Evolutionary conservation across 2,797 vertebrate genomes (phyloP).

Genomic region (Ceyx erithaca): DNA sequence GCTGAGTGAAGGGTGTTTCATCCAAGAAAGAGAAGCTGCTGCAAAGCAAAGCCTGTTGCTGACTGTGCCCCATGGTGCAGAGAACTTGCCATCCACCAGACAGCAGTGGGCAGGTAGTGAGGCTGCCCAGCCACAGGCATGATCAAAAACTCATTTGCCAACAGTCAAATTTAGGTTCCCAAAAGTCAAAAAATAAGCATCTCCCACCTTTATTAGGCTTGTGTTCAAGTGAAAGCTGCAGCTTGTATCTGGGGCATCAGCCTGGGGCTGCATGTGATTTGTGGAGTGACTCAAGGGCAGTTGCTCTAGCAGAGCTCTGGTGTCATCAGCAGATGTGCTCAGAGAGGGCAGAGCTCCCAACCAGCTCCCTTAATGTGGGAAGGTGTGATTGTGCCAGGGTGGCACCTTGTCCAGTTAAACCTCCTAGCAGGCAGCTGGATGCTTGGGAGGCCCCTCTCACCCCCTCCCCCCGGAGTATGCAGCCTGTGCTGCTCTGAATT

Average conservation of each 20-base stretch:
- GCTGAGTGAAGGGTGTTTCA: not conserved
- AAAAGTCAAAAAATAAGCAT: not conserved
- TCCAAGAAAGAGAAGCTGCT: not conserved
- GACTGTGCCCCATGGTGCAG: not conserved
- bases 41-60: not conserved
- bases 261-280: not conserved
- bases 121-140: not conserved
- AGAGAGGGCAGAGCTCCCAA: not conserved
- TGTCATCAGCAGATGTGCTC: not conserved
- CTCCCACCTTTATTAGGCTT: not conserved
- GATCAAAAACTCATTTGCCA: not conserved
- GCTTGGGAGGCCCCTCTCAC: not conserved
- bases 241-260: rapidly evolving
- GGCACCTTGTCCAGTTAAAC: rapidly evolving
- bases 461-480: rapidly evolving
- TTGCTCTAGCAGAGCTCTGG: not conserved
- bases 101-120: not conserved
- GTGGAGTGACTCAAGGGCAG: not conserved
- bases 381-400: rapidly evolving
- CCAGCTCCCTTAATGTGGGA: not conserved
- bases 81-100: not conserved
- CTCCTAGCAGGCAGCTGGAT: not conserved
- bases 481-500: not conserved
- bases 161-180: not conserved
- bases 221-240: not conserved